These are phyloP conservation scores for Anguilla marmorata DNA, from an alignment of 2,797 vertebrate species.

Conservation along the genomic window DNA sequence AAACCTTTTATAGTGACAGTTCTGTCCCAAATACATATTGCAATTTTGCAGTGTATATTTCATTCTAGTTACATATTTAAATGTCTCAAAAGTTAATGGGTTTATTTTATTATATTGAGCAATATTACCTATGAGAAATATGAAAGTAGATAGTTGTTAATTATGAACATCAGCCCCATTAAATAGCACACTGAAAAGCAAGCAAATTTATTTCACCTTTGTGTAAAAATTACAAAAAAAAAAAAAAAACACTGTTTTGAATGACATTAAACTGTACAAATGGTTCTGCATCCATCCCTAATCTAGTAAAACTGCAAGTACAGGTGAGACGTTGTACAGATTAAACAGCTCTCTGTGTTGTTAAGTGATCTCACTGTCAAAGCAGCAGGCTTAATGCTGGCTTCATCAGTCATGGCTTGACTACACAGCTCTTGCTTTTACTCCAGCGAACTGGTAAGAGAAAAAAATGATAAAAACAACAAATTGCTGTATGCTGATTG, in stretches of 20 bases:
- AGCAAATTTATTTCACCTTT: background rate
- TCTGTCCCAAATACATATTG: background rate
- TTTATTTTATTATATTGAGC: background rate
- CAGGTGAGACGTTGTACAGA: conserved; percentile 39
- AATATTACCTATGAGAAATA: no score
- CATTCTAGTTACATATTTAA: background rate
- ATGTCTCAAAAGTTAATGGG: no score
- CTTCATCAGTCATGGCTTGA: conserved; percentile 50
- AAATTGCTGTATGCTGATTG: conserved; percentile 38
- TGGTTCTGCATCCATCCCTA: conserved; percentile 51
- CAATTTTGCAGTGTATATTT: background rate
- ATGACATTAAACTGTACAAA: conserved; percentile 28
- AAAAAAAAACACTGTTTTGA: background rate
- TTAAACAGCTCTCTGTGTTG: conserved; percentile 37
- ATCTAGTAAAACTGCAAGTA: conserved; percentile 34
- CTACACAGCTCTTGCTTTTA: conserved; percentile 40
- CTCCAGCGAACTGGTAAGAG: conserved; percentile 17
- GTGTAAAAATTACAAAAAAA: background rate
- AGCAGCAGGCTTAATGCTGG: conserved; percentile 46
- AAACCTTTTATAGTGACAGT: background rate
- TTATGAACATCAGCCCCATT: background rate
- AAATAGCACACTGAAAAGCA: background rate
- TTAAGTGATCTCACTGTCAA: conserved; percentile 54
- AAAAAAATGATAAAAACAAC: conserved; percentile 3
- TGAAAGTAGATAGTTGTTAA: background rate